phyloP scores from a whole-genome alignment of 2,888 invertebrate genomes.

The Nemapogon koenigi region DNA sequence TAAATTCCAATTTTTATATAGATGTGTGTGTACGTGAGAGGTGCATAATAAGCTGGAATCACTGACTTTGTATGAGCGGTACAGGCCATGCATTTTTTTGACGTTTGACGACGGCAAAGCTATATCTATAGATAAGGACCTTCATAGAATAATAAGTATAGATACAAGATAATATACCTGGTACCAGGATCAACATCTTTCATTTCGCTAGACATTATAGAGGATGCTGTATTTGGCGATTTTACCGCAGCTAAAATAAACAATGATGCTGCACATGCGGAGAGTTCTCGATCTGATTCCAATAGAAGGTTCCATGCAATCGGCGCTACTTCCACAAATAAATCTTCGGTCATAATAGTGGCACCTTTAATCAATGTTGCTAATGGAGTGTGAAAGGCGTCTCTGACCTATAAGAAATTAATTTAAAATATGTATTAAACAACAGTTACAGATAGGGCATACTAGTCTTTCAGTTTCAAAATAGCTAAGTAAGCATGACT shows the following conservation, averaged over 20 bases:
- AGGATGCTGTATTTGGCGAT: conserved; percentile 86
- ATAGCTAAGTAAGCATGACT: too few relatives aligned
- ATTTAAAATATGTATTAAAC: too few relatives aligned
- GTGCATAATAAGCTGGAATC: too few relatives aligned
- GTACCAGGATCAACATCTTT: conserved; percentile 83
- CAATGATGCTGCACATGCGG: conserved; percentile 84
- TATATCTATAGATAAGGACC: too few relatives aligned
- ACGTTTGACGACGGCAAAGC: too few relatives aligned
- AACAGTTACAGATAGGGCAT: too few relatives aligned
- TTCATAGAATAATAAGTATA: too few relatives aligned
- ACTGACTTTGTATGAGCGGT: too few relatives aligned
- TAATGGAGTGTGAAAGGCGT: conserved; percentile 88
- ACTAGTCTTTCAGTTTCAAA: too few relatives aligned
- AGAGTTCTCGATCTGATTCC: conserved; percentile 89
- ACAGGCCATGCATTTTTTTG: too few relatives aligned
- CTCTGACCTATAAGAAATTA: conserved; percentile 71
- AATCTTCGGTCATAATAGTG: conserved; percentile 85
- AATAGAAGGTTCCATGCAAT: conserved; percentile 95
- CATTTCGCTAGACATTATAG: conserved; percentile 87
- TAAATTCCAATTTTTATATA: too few relatives aligned
- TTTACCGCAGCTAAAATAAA: conserved; percentile 94
- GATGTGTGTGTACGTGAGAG: too few relatives aligned
- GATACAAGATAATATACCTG: conserved; percentile 76
- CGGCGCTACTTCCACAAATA: conserved; percentile 86
- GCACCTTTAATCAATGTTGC: conserved; percentile 89